phyloP scores from a whole-genome alignment of 2,113 vertebrate species.

The Chaetorhynchus papuensis region DNA sequence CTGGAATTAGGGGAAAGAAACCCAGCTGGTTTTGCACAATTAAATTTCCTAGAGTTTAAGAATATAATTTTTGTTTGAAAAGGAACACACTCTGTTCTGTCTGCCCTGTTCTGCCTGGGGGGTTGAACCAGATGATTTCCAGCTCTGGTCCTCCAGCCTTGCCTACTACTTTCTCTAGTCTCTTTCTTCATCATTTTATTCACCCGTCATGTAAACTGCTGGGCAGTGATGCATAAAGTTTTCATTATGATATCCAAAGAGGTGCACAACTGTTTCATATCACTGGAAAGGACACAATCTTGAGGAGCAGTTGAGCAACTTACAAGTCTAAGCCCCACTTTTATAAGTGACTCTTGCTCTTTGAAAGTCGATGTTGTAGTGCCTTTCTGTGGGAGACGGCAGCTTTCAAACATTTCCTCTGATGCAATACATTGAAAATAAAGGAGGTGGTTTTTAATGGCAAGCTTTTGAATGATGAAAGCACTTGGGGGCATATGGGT shows the following conservation, averaged over 20 bases:
- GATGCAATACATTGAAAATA: slow-evolving; percentile 1
- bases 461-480: not conserved
- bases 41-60: not conserved
- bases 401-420: slow-evolving; percentile 5
- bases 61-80: not conserved
- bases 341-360: not conserved
- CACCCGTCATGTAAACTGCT: not conserved
- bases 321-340: not conserved
- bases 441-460: not conserved
- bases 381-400: not conserved
- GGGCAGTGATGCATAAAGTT: not conserved
- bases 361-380: not conserved
- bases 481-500: not conserved
- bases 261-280: not conserved
- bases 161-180: not conserved
- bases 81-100: not conserved
- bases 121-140: not conserved
- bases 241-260: slow-evolving; percentile 3
- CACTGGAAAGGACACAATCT: not conserved
- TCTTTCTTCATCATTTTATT: slow-evolving; percentile 1
- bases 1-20: not conserved
- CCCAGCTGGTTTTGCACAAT: not conserved
- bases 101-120: not conserved
- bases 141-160: not conserved
- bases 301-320: slow-evolving; percentile 6